Base-by-base conservation (phyloP, 1,140 invertebrate species). In the Battus philenor region DNA sequence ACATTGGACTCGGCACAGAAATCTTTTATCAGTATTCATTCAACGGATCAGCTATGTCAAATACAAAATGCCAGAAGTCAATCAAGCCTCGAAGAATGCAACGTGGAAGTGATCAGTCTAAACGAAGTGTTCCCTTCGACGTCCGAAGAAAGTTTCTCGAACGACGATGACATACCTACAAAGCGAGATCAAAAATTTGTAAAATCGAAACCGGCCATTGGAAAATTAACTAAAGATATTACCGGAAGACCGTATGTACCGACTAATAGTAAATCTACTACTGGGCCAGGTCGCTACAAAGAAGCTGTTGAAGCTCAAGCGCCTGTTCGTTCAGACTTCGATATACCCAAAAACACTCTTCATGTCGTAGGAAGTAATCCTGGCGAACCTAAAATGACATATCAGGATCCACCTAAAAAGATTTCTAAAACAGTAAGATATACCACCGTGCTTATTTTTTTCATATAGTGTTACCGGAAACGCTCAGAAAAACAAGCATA, bases 21-120 rank as follows among this genome's bases (percentile, higher is more conserved):
- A 39, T 85, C 81, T 2, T 85, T 83, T 43, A 83, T 83, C 26
- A 83, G 77, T 50, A 85, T 85, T 45, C 81, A 85, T 27, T 83
- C 79, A n/a, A 85, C 79, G 5, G 81, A 85, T 45, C 74, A 77
- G n/a, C 47, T 76, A 10, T 76, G 74, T 43, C 73, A 74, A 59
- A 51, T 75, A 34, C 38, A 65, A 11, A 69, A 69, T 17, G 49
- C 53, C 6, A 54, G 71, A 11, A 74, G 66, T 33, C 32, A 54
- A 4, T 50, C 51, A 10, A 68, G 67, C 33, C 58, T 77, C 7
- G 74, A 78, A 8, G 76, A 79, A 50, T 82, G 77, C 47, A 79
- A 83, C 47, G 54, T 85, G 11, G 79, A 85, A 72, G 76, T 85
- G 2, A 51, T 85, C n/a, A 83, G 73, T 26, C 47, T 81, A 10